Base-by-base conservation (phyloP, 2,113 vertebrate genomes). In the Cinclus mexicanus region DNA sequence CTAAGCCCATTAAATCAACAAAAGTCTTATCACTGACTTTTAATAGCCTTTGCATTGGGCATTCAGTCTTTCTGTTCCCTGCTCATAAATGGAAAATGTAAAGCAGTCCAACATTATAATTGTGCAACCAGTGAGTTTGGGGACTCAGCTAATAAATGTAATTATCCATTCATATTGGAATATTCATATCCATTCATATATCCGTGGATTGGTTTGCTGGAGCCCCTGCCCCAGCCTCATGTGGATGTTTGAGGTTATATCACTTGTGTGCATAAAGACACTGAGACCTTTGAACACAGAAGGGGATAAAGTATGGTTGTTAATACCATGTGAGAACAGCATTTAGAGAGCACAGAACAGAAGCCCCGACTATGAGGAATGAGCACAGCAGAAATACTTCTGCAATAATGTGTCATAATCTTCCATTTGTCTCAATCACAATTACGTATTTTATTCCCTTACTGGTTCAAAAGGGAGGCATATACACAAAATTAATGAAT, bases 1-100 rank as follows among this genome's bases (percentile, higher is more conserved):
- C 68, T 93, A 93, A 95, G 75, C 35, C 85, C 85, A 83, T 44
- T 69, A 83, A 86, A 80, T 80, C 82, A 90, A 19, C 37, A 49
- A 39, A 44, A 37, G 67, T 72, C 42, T 84, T 94, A 89, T 42
- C 53, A 57, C 1, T 91, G 84, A 93, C 55, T 90, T 78, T 63
- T 35, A 91, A 68, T 20, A 71, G 52, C 39, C 55, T 81, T 56
- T 69, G 29, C 52, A 74, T 31, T 9, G 22, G 77, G 35, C 52
- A 72, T n/a, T 68, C 55, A 68, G 68, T 50, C 46, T 60, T 89
- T 56, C 77, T 87, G 71, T 72, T 93, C 75, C 59, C 46, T 71
- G 49, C 33, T 87, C 72, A 59, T 37, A 93, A 88, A 88, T 13
- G n/a, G 65, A 85, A 94, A 93, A 90, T 1, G 5, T 77, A 91